A percentile compares a stretch with the other conserved stretches of the same genome.
These are phyloP conservation scores for Ageneiosus marmoratus DNA, from an alignment of 2,113 vertebrate genomes.

Conservation along the genomic window DNA sequence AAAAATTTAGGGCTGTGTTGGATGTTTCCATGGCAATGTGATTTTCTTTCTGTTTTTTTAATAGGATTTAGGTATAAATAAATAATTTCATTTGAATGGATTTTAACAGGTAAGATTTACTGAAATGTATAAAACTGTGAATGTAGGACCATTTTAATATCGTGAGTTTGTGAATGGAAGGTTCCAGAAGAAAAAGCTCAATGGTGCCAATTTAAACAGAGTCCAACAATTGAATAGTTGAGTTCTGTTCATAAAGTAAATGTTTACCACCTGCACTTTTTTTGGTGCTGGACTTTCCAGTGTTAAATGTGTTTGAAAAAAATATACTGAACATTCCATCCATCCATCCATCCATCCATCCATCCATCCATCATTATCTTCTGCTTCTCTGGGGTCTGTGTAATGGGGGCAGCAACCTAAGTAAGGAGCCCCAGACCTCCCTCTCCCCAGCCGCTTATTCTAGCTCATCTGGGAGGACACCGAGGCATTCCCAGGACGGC, in stretches of 20 bases:
- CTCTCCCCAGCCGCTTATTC: too few species aligned
- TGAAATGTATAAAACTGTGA: background rate
- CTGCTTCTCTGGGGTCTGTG: too few species aligned
- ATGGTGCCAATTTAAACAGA: background rate
- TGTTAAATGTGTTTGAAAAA: too few species aligned
- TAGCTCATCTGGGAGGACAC: too few species aligned
- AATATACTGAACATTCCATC: too few species aligned
- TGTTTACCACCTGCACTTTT: background rate
- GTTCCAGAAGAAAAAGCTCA: background rate
- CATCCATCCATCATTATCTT: too few species aligned
- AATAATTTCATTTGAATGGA: background rate
- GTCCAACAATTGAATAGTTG: background rate
- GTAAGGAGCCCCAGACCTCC: too few species aligned
- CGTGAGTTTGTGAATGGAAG: background rate
- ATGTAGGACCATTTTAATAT: background rate
- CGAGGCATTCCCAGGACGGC: too few species aligned
- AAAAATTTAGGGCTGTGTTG: background rate
- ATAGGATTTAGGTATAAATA: background rate
- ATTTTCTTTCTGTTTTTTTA: background rate
- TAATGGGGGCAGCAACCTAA: too few species aligned
- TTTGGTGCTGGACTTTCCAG: too few species aligned
- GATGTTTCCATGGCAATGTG: conserved; percentile 15
- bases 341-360: too few species aligned
- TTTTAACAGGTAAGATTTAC: background rate
- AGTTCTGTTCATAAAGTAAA: background rate